Evolutionary conservation across 1,140 invertebrate species (phyloP), one percentile per base, ranked within the genome.

Genomic region (Cardiocondyla obscurior): DNA sequence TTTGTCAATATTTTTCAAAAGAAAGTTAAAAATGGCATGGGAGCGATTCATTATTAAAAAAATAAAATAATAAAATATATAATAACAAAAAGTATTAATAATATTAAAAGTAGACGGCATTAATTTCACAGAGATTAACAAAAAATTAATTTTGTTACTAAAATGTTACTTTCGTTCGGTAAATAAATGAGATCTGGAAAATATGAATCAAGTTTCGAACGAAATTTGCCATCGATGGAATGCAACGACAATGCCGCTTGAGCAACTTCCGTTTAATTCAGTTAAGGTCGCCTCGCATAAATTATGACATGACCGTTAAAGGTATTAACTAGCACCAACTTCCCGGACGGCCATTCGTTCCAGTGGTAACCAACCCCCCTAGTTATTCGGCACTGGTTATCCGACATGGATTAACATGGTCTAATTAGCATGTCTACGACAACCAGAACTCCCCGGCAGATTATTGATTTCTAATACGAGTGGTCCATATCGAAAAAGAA

Each of bases 291-390:
- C 46, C 53, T 49, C 62, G 33, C 46, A 79, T 79, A 79, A 79
- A 79, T 79, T 79, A 79, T 79, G 46, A 79, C 74, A 53, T 69
- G 62, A 79, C 62, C 74, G 74, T 79, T 79, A 69, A 79, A 79
- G 74, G 62, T 69, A 79, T 79, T 79, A 79, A 33, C 74, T 79
- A 39, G 62, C 46, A 53, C 46, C 30, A 77, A 77, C 74, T 79
- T 79, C 74, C 62, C 62, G 74, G 62, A 79, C 62, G 33, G 46
- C 62, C 74, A 69, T 79, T 79, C 74, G 62, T 79, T 79, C 33
- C 74, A 42, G 33, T 53, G 33, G 74, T 79, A 79, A 79, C 62
- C 74, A 77, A 67, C 36, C 46, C 62, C 55, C 46, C n/a, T 53
- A 79, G 60, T 79, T 79, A 79, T 79, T 79, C 33, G 62, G 55